Base-by-base conservation (phyloP, 2,888 invertebrate species). In the Polyploca ridens region DNA sequence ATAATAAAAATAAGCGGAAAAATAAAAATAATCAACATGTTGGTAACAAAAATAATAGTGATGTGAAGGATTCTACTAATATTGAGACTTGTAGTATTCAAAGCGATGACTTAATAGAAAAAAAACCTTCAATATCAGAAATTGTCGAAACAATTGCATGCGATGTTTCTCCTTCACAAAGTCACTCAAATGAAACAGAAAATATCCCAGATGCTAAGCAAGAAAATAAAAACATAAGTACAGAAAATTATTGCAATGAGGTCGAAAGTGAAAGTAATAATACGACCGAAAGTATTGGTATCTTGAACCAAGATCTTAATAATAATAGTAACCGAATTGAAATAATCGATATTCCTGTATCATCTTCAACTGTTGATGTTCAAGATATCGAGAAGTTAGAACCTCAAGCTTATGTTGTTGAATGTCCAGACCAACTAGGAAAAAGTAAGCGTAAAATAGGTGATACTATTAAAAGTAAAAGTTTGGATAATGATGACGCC, bases 1-100 rank as follows among this genome's bases (percentile, higher is more conserved):
- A 91, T 68, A 91, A 91, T 82, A 94, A 90, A 87, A 93, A 91
- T 73, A 93, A 91, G 82, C 87, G 91, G 10, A 94, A 91, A 81
- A 93, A 90, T 77, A 92, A 91, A 82, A 88, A 82, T 70, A 87
- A 85, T 73, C 84, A 77, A 65, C 70, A 78, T 11, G 87, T 88
- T 64, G 68, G 63, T 33, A 85, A 74, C 75, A 85, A 83, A 79
- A 82, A 69, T 76, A 79, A 70, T 69, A 76, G 74, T 82, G 83
- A 83, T 66, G 77, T 72, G 63, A 85, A 76, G 59, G 75, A 79
- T 71, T 67, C 75, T 27, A 73, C 72, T 66, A 71, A 71, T 41
- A 75, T 68, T 72, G 83, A 82, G 70, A 71, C 78, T 57, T 76
- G 76, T 75, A 76, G 75, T 59, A 70, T 59, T 66, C 73, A 72